phyloP scores from a whole-genome alignment of 2,113 vertebrate species.

The Butorides virescens region DNA sequence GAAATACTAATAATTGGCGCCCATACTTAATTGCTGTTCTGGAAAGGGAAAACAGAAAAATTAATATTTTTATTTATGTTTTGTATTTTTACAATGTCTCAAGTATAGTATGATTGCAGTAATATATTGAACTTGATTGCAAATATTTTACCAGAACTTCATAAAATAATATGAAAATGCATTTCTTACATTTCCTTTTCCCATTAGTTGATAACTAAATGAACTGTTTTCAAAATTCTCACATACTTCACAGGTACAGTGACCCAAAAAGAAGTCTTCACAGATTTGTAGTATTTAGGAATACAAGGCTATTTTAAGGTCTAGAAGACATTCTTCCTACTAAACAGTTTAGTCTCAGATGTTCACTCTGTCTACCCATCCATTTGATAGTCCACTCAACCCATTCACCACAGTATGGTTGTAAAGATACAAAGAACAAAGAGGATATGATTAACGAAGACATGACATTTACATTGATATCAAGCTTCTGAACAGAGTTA shows the following conservation, averaged over 20 bases:
- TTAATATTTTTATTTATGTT: not conserved
- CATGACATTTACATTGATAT: not conserved
- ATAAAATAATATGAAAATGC: not conserved
- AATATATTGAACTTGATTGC: not conserved
- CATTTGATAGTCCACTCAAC: not conserved
- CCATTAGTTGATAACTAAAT: not conserved
- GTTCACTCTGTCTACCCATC: not conserved
- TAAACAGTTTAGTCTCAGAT: not conserved
- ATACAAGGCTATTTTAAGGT: not conserved
- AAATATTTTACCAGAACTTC: not conserved
- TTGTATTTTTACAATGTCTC: not conserved
- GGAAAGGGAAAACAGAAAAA: not conserved
- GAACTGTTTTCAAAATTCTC: not conserved
- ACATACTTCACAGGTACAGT: not conserved
- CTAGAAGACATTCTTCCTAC: not conserved
- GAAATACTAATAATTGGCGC: not conserved
- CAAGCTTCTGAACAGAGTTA: not conserved
- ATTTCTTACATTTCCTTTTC: not conserved
- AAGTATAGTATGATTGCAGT: not conserved
- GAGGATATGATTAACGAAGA: not conserved
- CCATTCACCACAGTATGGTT: not conserved
- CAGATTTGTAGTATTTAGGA: not conserved
- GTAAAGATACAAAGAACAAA: not conserved
- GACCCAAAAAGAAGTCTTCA: not conserved
- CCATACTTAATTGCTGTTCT: not conserved